Base-by-base conservation (phyloP, 2,797 vertebrate genomes). In the Mus minutoides region DNA sequence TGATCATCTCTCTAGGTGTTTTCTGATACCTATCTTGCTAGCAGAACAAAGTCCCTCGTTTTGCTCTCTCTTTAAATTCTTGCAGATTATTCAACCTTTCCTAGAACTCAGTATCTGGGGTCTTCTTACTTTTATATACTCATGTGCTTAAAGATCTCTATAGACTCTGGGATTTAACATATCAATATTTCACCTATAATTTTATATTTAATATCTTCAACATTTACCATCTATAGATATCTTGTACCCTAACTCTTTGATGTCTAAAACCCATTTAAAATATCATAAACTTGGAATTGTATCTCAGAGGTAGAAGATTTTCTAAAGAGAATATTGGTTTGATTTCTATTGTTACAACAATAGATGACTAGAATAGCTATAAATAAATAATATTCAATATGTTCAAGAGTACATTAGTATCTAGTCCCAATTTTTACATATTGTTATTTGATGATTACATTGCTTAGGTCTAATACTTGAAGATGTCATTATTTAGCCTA, bases 191-290 rank as follows among this genome's bases (percentile, higher is more conserved):
- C 62, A 6, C 34, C 49, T 34, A 71, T 84, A 46, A 82, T 4
- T 0, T 3, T 40, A 24, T 9, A 58, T 89, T 90, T 75, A 77
- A 14, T 58, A 43, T 22, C 29, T 73, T 0, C 8, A 93, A 78
- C 1, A 34, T 56, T 31, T 34, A 3, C 43, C 22, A 58, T 88
- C 49, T 9, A 58, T 67, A 0, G 11, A 34, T 7, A 75, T 24
- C 0, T 17, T 71, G 49, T 14, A 43, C 10, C 0, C 29, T 52
- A 71, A 58, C 5, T 82, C 56, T 84, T 85, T 11, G 1, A 4
- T 86, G 2, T 75, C 3, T 37, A 71, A 96, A 95, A 62, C 2
- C 1, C 17, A 77, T 87, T 94, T 71, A 58, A 78, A 71, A 79
- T 24, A 26, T 89, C 56, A 56, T 31, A 83, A 12, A 10, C 29